Conservation (phyloP, 2,113 vertebrate genomes). For the Fukomys damarensis region DNA sequence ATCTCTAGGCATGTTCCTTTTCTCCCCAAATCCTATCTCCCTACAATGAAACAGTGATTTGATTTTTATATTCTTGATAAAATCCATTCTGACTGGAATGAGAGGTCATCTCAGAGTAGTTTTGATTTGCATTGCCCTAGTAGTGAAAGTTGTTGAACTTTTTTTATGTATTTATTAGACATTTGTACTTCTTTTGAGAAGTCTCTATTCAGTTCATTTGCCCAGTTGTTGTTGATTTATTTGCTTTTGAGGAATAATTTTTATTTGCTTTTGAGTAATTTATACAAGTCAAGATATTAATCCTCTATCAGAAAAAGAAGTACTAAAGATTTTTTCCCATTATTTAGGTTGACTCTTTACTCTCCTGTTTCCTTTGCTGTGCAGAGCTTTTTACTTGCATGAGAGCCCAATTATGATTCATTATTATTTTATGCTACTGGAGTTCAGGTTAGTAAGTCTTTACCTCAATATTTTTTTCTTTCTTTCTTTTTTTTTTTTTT, state of each 20-base stretch:
- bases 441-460: not conserved
- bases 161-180: not conserved
- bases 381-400: not conserved
- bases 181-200: not conserved
- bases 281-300: not conserved
- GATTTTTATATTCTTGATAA: not conserved
- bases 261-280: not conserved
- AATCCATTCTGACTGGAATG: not conserved
- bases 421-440: not conserved
- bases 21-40: not conserved
- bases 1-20: not conserved
- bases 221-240: not conserved
- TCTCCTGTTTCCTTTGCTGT: not conserved
- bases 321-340: not conserved
- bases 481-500: no score
- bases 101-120: not conserved
- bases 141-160: not conserved
- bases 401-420: not conserved
- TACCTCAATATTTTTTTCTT: no score
- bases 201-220: not conserved
- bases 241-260: not conserved
- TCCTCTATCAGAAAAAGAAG: not conserved
- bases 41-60: not conserved
- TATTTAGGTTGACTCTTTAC: not conserved
- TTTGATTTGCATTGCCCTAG: not conserved